These are phyloP conservation scores for Ailuropoda melanoleuca DNA, from an alignment of 2,113 vertebrate species.

Conservation along the genomic window DNA sequence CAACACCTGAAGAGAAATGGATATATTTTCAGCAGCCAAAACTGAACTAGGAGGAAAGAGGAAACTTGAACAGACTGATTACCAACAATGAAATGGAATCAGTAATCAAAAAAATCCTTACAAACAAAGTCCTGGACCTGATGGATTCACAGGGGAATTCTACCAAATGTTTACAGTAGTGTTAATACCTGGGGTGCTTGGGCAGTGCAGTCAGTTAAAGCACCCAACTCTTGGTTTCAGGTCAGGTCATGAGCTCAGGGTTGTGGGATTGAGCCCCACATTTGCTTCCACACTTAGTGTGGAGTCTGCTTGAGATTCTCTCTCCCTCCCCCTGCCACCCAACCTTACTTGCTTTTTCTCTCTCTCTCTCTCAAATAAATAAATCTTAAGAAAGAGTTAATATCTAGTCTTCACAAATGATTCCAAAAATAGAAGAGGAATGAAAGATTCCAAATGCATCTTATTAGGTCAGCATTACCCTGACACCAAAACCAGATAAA, in stretches of 20 bases:
- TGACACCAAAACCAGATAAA: background rate
- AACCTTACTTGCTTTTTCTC: too few relatives aligned
- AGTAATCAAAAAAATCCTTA: background rate
- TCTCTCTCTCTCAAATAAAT: too few relatives aligned
- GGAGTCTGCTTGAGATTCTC: too few relatives aligned
- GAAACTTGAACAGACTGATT: background rate
- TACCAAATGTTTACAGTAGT: background rate
- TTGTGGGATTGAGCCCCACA: too few relatives aligned
- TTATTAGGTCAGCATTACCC: background rate
- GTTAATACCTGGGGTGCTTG: too few relatives aligned
- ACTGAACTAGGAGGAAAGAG: background rate
- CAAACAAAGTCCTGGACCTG: background rate
- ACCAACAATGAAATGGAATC: too few relatives aligned
- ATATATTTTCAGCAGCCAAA: background rate
- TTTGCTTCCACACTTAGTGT: too few relatives aligned
- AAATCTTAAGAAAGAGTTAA: background rate
- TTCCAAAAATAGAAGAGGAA: background rate
- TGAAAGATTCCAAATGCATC: background rate
- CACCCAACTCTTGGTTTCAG: too few relatives aligned
- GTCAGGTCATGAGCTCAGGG: too few relatives aligned
- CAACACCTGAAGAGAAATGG: background rate
- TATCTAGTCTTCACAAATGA: background rate
- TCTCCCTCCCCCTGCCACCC: too few relatives aligned
- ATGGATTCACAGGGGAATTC: background rate
- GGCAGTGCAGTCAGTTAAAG: too few relatives aligned